These are phyloP conservation scores for Epinephelus cyanopodus DNA, from an alignment of 2,113 vertebrate genomes.

Conservation along the genomic window DNA sequence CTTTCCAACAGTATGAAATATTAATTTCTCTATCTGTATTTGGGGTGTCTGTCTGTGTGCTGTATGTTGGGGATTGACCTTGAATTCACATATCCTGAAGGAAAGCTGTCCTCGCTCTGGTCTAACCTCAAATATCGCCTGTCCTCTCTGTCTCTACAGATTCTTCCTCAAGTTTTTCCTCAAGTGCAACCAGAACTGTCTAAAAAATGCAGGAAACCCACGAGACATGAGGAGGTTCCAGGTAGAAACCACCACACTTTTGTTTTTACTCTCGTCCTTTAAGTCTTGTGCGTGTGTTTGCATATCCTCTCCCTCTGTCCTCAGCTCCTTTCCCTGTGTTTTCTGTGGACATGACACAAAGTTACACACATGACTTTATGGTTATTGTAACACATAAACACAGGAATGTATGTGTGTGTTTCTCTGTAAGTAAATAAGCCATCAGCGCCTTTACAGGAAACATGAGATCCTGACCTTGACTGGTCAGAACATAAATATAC, in stretches of 20 bases:
- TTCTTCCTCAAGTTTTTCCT: slow-evolving; percentile 99
- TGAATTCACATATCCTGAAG: slow-evolving; percentile 23
- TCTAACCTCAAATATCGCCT: slow-evolving; percentile 34
- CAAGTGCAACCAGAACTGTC: slow-evolving; percentile 99
- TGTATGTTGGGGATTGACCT: slow-evolving; percentile 8
- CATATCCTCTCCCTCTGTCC: background rate
- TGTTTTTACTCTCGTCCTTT: background rate
- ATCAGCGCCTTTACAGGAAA: slow-evolving; percentile 63
- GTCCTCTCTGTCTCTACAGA: slow-evolving; percentile 79
- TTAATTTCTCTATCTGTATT: slow-evolving; percentile 42
- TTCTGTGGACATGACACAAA: slow-evolving; percentile 1
- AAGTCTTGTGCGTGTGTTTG: slow-evolving; percentile 1
- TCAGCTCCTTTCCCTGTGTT: background rate
- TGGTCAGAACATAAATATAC: slow-evolving; percentile 57
- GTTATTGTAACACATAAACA: slow-evolving; percentile 19
- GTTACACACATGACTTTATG: slow-evolving; percentile 2
- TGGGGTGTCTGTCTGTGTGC: slow-evolving; percentile 4
- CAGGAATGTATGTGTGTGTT: slow-evolving; percentile 45
- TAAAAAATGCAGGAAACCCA: slow-evolving; percentile 98
- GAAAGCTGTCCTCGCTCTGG: slow-evolving; percentile 15
- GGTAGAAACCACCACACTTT: slow-evolving; percentile 80
- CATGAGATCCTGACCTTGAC: slow-evolving; percentile 53
- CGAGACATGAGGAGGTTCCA: slow-evolving; percentile 99
- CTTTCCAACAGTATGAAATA: slow-evolving; percentile 56
- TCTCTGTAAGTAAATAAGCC: slow-evolving; percentile 60